Evolutionary conservation across 2,888 invertebrate genomes (phyloP).

Genomic region (Coenonympha glycerion): DNA sequence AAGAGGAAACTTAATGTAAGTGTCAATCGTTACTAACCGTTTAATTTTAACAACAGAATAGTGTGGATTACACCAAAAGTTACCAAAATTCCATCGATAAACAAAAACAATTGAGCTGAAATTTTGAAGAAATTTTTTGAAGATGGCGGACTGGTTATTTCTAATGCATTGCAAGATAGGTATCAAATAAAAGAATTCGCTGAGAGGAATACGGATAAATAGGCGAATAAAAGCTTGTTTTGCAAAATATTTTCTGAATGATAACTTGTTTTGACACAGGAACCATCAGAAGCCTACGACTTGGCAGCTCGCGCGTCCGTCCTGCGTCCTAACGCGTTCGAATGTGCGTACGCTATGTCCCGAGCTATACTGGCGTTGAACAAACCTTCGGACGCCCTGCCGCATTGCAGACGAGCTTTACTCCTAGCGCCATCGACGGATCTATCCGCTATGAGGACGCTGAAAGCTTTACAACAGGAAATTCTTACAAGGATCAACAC

Average conservation of each 20-base stretch:
- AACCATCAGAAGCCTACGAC: slow-evolving; percentile 89
- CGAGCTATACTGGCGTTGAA: slow-evolving; percentile 88
- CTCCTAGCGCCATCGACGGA: slow-evolving; percentile 83
- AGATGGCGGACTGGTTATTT: no score
- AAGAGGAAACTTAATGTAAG: slow-evolving; percentile 95
- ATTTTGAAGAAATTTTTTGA: no score
- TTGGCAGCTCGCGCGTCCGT: slow-evolving; percentile 90
- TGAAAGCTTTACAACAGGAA: slow-evolving; percentile 85
- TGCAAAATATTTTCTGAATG: no score
- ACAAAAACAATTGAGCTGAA: no score
- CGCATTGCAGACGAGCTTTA: slow-evolving; percentile 88
- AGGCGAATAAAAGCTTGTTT: no score
- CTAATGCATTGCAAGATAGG: no score
- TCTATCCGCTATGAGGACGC: slow-evolving; percentile 82
- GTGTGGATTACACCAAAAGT: no score
- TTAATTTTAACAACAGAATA: no score
- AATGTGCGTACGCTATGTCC: slow-evolving; percentile 93
- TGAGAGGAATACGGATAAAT: no score
- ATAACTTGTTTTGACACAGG: no score
- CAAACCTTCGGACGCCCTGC: slow-evolving; percentile 83
- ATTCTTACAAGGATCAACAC: slow-evolving; percentile 73
- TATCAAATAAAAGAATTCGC: no score
- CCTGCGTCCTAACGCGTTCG: slow-evolving; percentile 90
- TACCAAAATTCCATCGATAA: not conserved
- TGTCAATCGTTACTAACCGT: no score